Conservation (phyloP, 2,888 invertebrate genomes). For the Drymonia ruficornis region DNA sequence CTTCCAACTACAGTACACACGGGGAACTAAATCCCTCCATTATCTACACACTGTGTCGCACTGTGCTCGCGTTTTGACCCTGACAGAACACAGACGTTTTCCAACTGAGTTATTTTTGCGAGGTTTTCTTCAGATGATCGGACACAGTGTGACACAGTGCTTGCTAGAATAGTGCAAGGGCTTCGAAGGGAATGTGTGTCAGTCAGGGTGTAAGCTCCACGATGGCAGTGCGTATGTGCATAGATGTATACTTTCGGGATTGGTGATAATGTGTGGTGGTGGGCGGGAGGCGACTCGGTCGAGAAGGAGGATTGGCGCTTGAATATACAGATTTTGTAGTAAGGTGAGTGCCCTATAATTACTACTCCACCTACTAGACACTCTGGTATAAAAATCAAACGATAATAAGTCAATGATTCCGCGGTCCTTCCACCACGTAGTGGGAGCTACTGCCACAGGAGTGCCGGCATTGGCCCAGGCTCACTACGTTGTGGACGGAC, state of each 20-base stretch:
- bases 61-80: neutral
- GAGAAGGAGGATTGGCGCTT: conserved; percentile 1
- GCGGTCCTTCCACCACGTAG: too few relatives aligned
- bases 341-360: neutral
- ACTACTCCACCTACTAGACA: too few relatives aligned
- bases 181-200: neutral
- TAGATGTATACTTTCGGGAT: neutral
- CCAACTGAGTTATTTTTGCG: neutral
- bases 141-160: neutral
- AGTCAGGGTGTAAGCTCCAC: neutral
- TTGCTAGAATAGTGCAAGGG: neutral
- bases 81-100: neutral
- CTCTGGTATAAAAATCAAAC: too few relatives aligned
- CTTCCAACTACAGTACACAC: conserved; percentile 25
- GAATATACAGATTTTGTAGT: neutral
- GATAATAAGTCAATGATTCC: too few relatives aligned
- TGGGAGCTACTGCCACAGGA: too few relatives aligned
- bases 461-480: too few relatives aligned
- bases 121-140: neutral
- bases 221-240: neutral
- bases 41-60: neutral
- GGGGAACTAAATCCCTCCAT: conserved; percentile 8
- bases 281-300: neutral
- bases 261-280: neutral
- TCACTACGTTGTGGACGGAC: too few relatives aligned